Conservation (phyloP, 2,888 invertebrate species). For the Zygaena filipendulae region DNA sequence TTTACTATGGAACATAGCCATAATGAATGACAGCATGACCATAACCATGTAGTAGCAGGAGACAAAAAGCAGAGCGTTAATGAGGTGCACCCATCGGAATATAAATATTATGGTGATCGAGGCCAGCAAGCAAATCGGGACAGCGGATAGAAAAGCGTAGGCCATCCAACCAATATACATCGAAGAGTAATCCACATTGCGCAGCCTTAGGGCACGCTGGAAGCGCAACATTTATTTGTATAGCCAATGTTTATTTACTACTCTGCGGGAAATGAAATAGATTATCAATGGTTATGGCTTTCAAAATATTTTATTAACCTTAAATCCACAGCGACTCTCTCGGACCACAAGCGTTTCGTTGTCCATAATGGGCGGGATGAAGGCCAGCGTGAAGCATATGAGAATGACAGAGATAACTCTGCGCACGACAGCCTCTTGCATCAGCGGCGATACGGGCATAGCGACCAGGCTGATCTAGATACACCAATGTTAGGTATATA, state of each 20-base stretch:
- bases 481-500: no score
- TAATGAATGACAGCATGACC: conserved; percentile 42
- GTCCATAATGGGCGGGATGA: conserved; percentile 45
- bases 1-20: conserved; percentile 45
- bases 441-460: conserved; percentile 52
- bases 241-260: no score
- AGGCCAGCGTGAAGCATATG: conserved; percentile 39
- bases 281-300: no score
- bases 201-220: conserved; percentile 40
- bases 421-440: conserved; percentile 33
- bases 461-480: conserved; percentile 38
- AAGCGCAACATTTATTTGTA: no score
- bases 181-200: conserved; percentile 33
- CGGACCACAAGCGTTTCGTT: conserved; percentile 36
- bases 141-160: conserved; percentile 35
- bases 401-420: conserved; percentile 35
- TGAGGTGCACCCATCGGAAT: conserved; percentile 51
- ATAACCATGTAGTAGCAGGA: conserved; percentile 39
- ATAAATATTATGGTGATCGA: conserved; percentile 39
- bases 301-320: no score
- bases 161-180: conserved; percentile 46
- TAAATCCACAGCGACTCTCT: conserved; percentile 34
- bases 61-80: conserved; percentile 31
- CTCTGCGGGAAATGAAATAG: no score
- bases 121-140: conserved; percentile 39